Evolutionary conservation across 2,113 vertebrate species (phyloP).

Genomic region (Poeciliopsis turrubarensis): DNA sequence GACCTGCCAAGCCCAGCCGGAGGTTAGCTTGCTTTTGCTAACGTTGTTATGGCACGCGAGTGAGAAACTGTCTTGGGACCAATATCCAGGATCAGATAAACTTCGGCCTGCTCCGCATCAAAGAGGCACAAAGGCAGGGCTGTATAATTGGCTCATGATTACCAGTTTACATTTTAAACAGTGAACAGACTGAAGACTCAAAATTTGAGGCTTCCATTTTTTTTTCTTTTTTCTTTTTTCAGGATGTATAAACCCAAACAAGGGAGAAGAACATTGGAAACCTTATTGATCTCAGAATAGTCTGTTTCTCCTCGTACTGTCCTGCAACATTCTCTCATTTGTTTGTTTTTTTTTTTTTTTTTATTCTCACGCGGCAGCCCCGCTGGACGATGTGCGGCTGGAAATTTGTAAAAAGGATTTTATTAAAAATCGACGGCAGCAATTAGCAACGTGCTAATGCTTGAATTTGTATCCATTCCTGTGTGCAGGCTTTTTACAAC

Average conservation of each 20-base stretch:
- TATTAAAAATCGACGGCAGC: slow-evolving; percentile 51
- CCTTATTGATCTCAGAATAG: not conserved
- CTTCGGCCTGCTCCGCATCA: slow-evolving; percentile 29
- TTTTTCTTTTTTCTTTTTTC: not conserved
- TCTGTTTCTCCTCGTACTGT: not conserved
- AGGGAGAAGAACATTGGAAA: slow-evolving; percentile 8
- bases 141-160: slow-evolving; percentile 47
- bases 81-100: slow-evolving; percentile 60
- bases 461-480: slow-evolving; percentile 74
- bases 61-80: slow-evolving; percentile 45
- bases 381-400: slow-evolving; percentile 61
- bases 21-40: slow-evolving; percentile 14
- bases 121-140: slow-evolving; percentile 41
- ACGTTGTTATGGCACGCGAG: slow-evolving; percentile 40
- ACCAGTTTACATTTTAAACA: slow-evolving; percentile 37
- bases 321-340: not conserved
- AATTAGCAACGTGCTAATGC: slow-evolving; percentile 77
- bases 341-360: not conserved
- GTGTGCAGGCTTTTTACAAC: slow-evolving; percentile 67
- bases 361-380: slow-evolving; percentile 40
- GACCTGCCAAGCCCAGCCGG: not conserved
- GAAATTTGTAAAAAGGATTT: slow-evolving; percentile 34
- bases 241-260: slow-evolving; percentile 12
- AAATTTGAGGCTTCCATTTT: slow-evolving; percentile 31
- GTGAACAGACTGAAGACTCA: slow-evolving; percentile 12